Conservation (phyloP, 2,888 invertebrate genomes). For the Cephus pygmeus region DNA sequence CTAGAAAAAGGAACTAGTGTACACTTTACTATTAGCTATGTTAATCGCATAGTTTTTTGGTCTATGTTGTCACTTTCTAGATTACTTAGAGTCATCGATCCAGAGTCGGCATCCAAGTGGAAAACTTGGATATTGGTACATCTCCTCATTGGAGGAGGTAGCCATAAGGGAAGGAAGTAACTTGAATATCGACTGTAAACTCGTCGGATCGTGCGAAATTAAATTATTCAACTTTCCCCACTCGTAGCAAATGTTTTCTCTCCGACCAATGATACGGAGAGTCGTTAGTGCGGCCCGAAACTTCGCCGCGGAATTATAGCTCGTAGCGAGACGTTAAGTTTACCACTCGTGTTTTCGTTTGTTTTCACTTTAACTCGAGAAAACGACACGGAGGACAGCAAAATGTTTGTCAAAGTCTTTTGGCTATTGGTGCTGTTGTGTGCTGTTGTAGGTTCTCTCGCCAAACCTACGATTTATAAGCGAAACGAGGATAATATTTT, state of each 20-base stretch:
- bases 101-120: slow-evolving; percentile 18
- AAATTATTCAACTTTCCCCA: slow-evolving; percentile 46
- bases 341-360: background rate
- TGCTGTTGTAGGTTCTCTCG: slow-evolving; percentile 35
- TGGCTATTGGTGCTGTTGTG: slow-evolving; percentile 31
- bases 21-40: slow-evolving; percentile 21
- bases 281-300: slow-evolving; percentile 32
- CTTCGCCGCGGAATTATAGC: slow-evolving; percentile 24
- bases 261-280: slow-evolving; percentile 14
- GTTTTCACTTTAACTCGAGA: background rate
- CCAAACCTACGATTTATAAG: slow-evolving; percentile 58
- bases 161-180: too few relatives aligned
- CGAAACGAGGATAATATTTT: slow-evolving; percentile 57
- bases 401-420: slow-evolving; percentile 28
- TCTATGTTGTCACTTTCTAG: background rate
- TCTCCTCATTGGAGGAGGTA: too few relatives aligned
- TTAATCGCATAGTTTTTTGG: background rate
- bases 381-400: slow-evolving; percentile 3
- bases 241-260: slow-evolving; percentile 43
- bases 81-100: background rate
- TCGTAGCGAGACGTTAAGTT: background rate
- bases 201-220: slow-evolving; percentile 33
- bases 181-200: slow-evolving; percentile 30
- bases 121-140: slow-evolving; percentile 4
- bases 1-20: slow-evolving; percentile 12